phyloP scores from a whole-genome alignment of 1,140 invertebrate species.

The Diachasmimorpha longicaudata region DNA sequence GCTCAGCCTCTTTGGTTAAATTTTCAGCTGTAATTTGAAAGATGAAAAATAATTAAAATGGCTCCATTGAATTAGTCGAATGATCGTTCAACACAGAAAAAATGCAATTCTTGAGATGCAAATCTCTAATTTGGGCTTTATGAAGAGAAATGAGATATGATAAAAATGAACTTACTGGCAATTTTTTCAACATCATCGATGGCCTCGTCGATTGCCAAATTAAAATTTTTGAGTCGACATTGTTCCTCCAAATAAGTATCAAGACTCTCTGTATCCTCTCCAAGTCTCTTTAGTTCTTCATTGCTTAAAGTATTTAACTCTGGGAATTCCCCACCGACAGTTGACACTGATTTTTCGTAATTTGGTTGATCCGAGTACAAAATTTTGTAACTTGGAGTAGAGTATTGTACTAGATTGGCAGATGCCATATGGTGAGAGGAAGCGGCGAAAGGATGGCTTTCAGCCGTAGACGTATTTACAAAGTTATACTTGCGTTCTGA shows the following conservation, averaged over 20 bases:
- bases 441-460: slow-evolving; percentile 37
- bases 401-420: slow-evolving; percentile 40
- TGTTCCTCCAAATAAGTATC: slow-evolving; percentile 75
- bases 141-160: not conserved
- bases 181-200: slow-evolving; percentile 75
- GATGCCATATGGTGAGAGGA: slow-evolving; percentile 44
- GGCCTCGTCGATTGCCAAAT: slow-evolving; percentile 72
- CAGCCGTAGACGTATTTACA: slow-evolving; percentile 42
- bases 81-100: too few species aligned
- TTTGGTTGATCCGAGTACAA: slow-evolving; percentile 48
- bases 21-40: slow-evolving; percentile 66
- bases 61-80: too few species aligned
- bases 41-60: slow-evolving; percentile 24
- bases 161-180: slow-evolving; percentile 64
- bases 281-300: slow-evolving; percentile 73
- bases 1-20: slow-evolving; percentile 69
- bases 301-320: slow-evolving; percentile 71
- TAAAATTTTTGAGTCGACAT: slow-evolving; percentile 70
- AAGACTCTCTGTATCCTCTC: slow-evolving; percentile 70
- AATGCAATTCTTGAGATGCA: too few species aligned
- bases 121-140: too few species aligned
- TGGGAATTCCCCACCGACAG: slow-evolving; percentile 61
- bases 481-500: slow-evolving; percentile 56
- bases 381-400: slow-evolving; percentile 46
- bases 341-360: slow-evolving; percentile 37